Evolutionary conservation across 1,140 invertebrate genomes (phyloP).

Genomic region (Euwallacea similis): DNA sequence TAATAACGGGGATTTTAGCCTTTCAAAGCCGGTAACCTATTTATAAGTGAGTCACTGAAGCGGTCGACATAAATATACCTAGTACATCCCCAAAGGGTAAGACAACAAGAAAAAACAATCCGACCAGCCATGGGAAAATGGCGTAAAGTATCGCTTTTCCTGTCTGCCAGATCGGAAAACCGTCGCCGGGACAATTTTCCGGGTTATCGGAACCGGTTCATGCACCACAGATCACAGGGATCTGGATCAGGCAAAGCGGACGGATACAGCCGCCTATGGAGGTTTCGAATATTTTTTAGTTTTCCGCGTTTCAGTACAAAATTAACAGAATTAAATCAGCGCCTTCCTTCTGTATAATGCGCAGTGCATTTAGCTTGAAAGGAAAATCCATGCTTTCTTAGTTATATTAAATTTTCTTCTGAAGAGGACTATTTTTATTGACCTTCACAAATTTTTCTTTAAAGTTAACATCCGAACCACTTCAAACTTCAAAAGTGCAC

Average conservation of each 20-base stretch:
- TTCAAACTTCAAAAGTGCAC: no score
- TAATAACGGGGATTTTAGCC: conserved; percentile 9
- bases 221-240: conserved; percentile 27
- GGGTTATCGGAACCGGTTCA: conserved; percentile 27
- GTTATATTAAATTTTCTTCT: no score
- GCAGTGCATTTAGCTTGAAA: no score
- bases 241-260: background rate
- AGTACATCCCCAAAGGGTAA: conserved; percentile 15
- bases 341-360: no score
- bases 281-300: background rate
- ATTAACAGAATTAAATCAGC: no score
- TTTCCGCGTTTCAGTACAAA: background rate
- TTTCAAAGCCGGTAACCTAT: conserved; percentile 26
- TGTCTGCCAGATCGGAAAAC: conserved; percentile 32
- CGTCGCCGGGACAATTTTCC: conserved; percentile 31
- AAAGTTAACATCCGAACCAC: no score
- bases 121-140: conserved; percentile 19
- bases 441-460: no score
- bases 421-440: no score
- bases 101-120: conserved; percentile 16
- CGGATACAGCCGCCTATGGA: background rate
- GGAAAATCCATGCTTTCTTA: no score
- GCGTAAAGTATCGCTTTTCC: conserved; percentile 29
- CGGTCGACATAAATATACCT: conserved; percentile 13
- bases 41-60: conserved; percentile 35